Percentiles rank a stretch among this genome's conserved stretches.
Evolutionary conservation across 2,888 invertebrate genomes (phyloP).

Genomic region (Tachystola acroxantha): DNA sequence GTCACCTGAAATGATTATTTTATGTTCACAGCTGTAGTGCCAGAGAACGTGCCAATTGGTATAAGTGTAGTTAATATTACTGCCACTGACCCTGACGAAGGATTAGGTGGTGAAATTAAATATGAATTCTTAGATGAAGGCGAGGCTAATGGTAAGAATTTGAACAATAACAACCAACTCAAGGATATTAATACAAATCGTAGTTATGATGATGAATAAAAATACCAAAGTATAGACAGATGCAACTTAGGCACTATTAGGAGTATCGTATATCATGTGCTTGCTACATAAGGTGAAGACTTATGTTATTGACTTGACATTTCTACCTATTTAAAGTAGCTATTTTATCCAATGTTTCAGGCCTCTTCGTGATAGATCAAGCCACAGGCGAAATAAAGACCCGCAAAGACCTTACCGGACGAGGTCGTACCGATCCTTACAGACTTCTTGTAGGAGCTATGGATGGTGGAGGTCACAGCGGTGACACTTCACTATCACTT

Average conservation of each 20-base stretch:
- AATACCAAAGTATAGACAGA: no score
- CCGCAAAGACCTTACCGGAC: constrained; percentile 82
- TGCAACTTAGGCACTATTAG: no score
- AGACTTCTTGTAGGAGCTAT: constrained; percentile 82
- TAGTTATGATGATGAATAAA: no score
- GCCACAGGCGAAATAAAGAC: constrained; percentile 83
- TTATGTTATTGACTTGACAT: no score
- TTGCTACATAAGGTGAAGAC: no score
- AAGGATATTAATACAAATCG: no score
- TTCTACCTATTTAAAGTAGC: no score
- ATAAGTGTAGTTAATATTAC: constrained; percentile 82
- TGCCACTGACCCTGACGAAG: constrained; percentile 88
- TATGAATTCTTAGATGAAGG: constrained; percentile 87
- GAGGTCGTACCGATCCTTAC: constrained; percentile 86
- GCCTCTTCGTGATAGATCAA: constrained; percentile 82
- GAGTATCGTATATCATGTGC: no score
- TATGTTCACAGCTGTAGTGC: constrained; percentile 82
- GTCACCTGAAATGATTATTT: no score
- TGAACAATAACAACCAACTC: neutral
- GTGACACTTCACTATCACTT: constrained; percentile 80
- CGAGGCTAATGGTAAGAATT: constrained; percentile 81
- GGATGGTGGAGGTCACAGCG: constrained; percentile 82
- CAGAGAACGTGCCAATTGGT: constrained; percentile 84
- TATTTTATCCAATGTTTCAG: constrained; percentile 36
- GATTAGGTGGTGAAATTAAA: constrained; percentile 82